Evolutionary conservation across 2,888 invertebrate species (phyloP), one percentile per base, ranked within the genome.

Genomic region (Oscheius sp.): DNA sequence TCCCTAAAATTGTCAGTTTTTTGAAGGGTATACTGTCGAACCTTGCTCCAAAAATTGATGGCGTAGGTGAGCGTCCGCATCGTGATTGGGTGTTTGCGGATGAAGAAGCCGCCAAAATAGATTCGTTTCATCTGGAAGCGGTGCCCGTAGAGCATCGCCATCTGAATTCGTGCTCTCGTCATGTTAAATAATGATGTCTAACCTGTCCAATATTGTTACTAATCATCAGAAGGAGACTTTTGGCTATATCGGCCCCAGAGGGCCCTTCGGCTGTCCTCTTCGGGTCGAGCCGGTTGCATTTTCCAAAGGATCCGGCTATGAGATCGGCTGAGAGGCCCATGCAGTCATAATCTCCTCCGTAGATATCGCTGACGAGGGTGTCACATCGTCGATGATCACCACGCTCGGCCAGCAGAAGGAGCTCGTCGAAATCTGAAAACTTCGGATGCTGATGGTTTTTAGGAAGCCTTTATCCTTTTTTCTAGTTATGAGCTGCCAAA

Each of bases 51-150:
- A 88, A 92, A 93, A 83, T 93, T 93, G 76, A 93, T 93, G 66
- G 93, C 92, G 89, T 91, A 93, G 1, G 92, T 92, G 73, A 93
- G 92, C 4, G 93, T 93, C 82, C 93, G 92, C 93, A 93, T 93
- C 70, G 93, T 93, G 10, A 93, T 89, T 0, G 93, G 93, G 89
- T 93, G 93, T 85, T 93, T 93, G 51, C 93, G 90, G 48, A 93
- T 91, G 89, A 93, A 93, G 87, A 93, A 93, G n/a, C 93, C 93
- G 48, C 93, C 93, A 89, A 93, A 93, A 84, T 93, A 93, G 70
- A 93, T 92, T 89, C 92, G 90, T 81, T 92, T 92, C 82, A 93
- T 89, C 35, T 91, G 90, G 87, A 93, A 92, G 81, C 93, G 91
- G 88, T 92, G 91, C 32, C 93, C 93, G 85, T 93, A 92, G 1